Evolutionary conservation across 2,113 vertebrate species (phyloP).

Genomic region (Alaudala cheleensis): DNA sequence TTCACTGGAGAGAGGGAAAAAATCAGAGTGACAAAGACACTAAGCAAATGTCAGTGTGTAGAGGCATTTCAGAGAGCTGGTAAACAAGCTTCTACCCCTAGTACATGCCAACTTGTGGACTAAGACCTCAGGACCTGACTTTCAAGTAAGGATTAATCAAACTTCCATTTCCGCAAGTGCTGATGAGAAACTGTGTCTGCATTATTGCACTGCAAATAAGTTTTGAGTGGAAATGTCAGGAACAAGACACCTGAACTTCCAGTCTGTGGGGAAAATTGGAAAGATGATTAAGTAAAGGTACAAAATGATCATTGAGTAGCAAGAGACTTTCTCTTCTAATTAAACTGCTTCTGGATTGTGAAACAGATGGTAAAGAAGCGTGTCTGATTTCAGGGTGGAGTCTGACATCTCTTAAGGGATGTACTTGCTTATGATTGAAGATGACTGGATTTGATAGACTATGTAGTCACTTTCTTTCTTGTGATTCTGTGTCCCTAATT

Average conservation of each 20-base stretch:
- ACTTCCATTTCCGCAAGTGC: not conserved
- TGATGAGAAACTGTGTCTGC: not conserved
- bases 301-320: not conserved
- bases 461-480: not conserved
- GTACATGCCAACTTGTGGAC: not conserved
- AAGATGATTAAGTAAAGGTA: not conserved
- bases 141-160: slow-evolving; percentile 18
- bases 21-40: not conserved
- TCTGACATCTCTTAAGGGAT: not conserved
- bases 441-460: not conserved
- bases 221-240: not conserved
- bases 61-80: not conserved
- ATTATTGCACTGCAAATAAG: not conserved
- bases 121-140: not conserved
- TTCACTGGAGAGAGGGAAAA: not conserved
- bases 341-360: slow-evolving; percentile 4
- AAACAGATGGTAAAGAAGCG: not conserved
- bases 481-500: not conserved
- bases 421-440: not conserved
- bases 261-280: not conserved
- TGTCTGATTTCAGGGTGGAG: not conserved
- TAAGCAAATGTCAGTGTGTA: not conserved
- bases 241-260: not conserved
- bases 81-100: slow-evolving; percentile 7
- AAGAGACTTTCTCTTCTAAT: not conserved